Conservation (phyloP, 2,797 vertebrate species). For the Anniella stebbinsi region DNA sequence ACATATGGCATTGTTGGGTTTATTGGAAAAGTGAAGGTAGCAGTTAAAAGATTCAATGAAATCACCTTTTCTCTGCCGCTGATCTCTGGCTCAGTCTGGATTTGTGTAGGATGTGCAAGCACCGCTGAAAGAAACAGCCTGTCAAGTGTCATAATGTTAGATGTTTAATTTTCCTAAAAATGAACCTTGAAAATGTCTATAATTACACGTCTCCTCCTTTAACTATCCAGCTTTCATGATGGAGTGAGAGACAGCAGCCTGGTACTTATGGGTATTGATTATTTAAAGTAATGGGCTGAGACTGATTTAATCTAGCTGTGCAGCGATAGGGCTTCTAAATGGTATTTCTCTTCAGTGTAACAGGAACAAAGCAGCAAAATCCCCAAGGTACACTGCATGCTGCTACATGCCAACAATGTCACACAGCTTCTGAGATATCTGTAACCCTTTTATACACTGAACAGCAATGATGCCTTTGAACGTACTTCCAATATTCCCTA, state of each 20-base stretch:
- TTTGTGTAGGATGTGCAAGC: neutral
- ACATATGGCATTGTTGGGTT: slow-evolving; percentile 14
- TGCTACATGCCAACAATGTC: neutral
- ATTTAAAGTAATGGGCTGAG: slow-evolving; percentile 70
- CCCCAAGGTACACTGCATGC: neutral
- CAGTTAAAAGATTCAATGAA: slow-evolving; percentile 21
- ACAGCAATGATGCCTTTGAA: neutral
- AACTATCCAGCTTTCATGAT: slow-evolving; percentile 48
- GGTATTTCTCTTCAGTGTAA: slow-evolving; percentile 36
- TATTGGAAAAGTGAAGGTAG: accelerated
- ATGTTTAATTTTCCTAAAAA: slow-evolving; percentile 64
- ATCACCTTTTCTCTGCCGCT: neutral
- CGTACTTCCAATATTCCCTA: neutral
- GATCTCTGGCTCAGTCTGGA: slow-evolving; percentile 25
- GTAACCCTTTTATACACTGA: neutral
- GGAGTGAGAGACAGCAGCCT: slow-evolving; percentile 57
- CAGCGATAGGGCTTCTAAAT: slow-evolving; percentile 23
- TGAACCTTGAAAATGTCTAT: slow-evolving; percentile 48
- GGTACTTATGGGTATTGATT: slow-evolving; percentile 71
- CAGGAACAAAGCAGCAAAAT: neutral
- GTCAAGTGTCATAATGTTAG: slow-evolving; percentile 37
- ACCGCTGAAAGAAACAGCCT: slow-evolving; percentile 50
- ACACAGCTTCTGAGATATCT: neutral
- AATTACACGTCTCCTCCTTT: slow-evolving; percentile 53
- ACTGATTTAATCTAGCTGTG: slow-evolving; percentile 60